Evolutionary conservation across 2,888 invertebrate genomes (phyloP), one percentile per base, ranked within the genome.

Genomic region (Helleia helle): DNA sequence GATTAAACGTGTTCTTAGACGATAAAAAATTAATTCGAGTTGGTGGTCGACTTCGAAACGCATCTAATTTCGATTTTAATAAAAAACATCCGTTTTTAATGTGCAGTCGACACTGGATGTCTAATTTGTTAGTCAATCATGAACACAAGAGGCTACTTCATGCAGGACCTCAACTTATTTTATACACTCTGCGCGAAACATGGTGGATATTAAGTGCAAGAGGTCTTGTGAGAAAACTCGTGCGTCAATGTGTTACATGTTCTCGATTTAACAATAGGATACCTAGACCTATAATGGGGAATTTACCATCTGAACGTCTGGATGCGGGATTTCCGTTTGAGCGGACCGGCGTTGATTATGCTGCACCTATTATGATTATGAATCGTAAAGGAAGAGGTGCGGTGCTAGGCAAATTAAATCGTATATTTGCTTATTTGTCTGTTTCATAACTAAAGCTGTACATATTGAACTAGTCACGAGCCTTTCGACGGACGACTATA

Each of bases 371-470:
- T 3, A 14, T 34, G 6, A 45, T 40, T 6, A 15, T 43, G 2
- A 47, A 38, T 27, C 38, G 40, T 1, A 42, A 39, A 13, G 40
- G 42, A 1, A 26, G 40, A 5, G n/a, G n/a, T n/a, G n/a, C n/a
- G 44, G 40, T 9, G 30, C 34, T 24, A 9, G 24, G n/a, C 13
- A 18, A 14, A 22, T 12, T 9, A 48, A 48, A 41, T 14, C 38
- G 17, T 44, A 43, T 40, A 12, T 46, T 12, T 48, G 46, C 44
- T 9, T 44, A 6, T 44, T 44, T 30, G 24, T 42, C 5, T 41
- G 38, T 40, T 38, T 36, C 14, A 13, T 36, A n/a, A 38, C 40
- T 8, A 12, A 27, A 1, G 34, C 37, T 4, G 11, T 47, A n/a
- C 42, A 47, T 26, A 8, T 46, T 1, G 47, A 42, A 12, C 13